Conservation (phyloP, 1,140 invertebrate genomes). For the Coelopa frigida region DNA sequence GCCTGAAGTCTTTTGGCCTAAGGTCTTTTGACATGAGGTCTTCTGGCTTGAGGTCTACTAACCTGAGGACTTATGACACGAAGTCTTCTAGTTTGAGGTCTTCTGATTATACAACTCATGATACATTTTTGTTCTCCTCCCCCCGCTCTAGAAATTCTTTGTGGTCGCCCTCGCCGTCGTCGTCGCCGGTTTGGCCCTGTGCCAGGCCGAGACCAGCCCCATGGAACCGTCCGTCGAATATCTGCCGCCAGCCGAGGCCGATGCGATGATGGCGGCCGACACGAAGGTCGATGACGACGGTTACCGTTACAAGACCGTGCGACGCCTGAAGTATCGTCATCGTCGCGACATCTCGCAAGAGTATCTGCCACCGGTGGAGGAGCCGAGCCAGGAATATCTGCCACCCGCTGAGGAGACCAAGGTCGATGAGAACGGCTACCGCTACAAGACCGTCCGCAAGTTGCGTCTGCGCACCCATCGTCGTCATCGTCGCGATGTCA, state of each 20-base stretch:
- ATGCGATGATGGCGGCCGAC: too few relatives aligned
- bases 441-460: constrained; percentile 33
- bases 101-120: too few relatives aligned
- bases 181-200: constrained; percentile 25
- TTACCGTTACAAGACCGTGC: constrained; percentile 37
- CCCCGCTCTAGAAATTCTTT: constrained; percentile 9
- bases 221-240: constrained; percentile 28
- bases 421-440: constrained; percentile 31
- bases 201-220: constrained; percentile 21
- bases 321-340: constrained; percentile 33
- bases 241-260: constrained; percentile 29
- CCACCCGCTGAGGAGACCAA: constrained; percentile 27
- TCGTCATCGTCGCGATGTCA: constrained; percentile 35
- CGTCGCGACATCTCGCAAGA: constrained; percentile 20
- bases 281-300: constrained; percentile 31
- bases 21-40: too few relatives aligned
- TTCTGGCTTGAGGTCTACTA: too few relatives aligned
- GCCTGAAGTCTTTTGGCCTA: too few relatives aligned
- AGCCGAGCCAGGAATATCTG: constrained; percentile 26
- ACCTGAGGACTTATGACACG: too few relatives aligned
- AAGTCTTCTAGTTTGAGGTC: too few relatives aligned
- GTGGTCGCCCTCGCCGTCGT: constrained; percentile 15
- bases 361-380: constrained; percentile 23
- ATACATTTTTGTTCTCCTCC: too few relatives aligned
- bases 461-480: constrained; percentile 26